Base-by-base conservation (phyloP, 2,113 vertebrate genomes). In the Prionailurus bengalensis region DNA sequence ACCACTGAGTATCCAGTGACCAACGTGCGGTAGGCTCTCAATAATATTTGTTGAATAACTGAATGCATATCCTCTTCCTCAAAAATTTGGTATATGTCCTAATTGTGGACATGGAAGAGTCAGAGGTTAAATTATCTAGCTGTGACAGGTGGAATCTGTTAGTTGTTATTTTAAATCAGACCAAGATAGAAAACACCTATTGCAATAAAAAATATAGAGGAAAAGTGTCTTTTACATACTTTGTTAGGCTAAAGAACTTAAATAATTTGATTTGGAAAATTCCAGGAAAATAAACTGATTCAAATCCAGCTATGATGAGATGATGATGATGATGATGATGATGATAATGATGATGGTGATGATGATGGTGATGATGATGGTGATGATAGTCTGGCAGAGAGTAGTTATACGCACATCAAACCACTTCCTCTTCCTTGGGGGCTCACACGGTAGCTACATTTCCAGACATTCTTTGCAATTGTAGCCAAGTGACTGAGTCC, bases 91-190 rank as follows among this genome's bases (percentile, higher is more conserved):
- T 31, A 16, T 16, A 76, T 21, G 6, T 39, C 15, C 31, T 29
- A 83, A 31, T n/a, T 73, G n/a, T 61, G 17, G 36, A 58, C 19
- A 58, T 25, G 16, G 76, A 95, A 4, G 33, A 92, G 14, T 63
- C 13, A 94, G 71, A 94, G 65, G 55, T 61, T 96, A 94, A 81
- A 85, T 85, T 4, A 66, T 42, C 17, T 89, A 90, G 33, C 19
- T 88, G 88, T 66, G 45, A n/a, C 0, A 61, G 94, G 83, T 0
- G 23, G 48, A 85, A 80, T 68, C 39, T 91, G 7, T 87, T 90
- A 89, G 83, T 95, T 23, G 88, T 51, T 89, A 68, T 81, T 84
- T 95, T n/a, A 89, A 94, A 90, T 71, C 11, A 91, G 45, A 89
- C 63, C 55, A 83, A 94, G 27, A 81, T 1, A 85, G 33, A 87